Evolutionary conservation across 2,797 vertebrate genomes (phyloP).

Genomic region (Acipenser oxyrinchus): DNA sequence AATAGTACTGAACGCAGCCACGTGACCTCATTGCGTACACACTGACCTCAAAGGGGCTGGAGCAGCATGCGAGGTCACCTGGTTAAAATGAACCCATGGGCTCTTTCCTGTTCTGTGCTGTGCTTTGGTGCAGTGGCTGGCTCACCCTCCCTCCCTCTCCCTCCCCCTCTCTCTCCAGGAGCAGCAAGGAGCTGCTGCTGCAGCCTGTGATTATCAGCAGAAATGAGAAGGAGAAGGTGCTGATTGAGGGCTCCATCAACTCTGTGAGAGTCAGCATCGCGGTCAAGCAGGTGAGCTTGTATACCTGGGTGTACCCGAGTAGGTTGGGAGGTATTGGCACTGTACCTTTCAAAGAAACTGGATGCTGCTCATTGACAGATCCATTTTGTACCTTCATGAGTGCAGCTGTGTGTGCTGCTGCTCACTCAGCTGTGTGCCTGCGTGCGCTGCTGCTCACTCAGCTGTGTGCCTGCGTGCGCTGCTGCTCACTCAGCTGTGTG

Average conservation of each 20-base stretch:
- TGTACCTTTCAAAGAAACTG: background rate
- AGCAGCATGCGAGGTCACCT: too few species aligned
- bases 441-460: background rate
- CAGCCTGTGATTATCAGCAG: conserved; percentile 94
- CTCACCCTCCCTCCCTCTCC: background rate
- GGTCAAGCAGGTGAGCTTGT: conserved; percentile 83
- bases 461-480: too few species aligned
- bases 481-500: too few species aligned
- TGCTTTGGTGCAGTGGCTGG: background rate
- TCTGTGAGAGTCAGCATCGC: conserved; percentile 95
- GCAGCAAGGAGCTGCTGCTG: conserved; percentile 92
- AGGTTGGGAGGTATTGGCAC: background rate
- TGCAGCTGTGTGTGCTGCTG: background rate
- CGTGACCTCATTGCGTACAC: too few species aligned
- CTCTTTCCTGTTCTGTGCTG: background rate
- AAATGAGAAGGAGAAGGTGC: conserved; percentile 94
- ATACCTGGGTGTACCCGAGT: background rate
- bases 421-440: background rate
- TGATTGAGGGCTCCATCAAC: conserved; percentile 97
- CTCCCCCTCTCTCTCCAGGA: conserved; percentile 54
- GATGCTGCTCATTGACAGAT: too few species aligned
- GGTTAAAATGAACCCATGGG: background rate
- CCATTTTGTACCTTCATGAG: too few species aligned
- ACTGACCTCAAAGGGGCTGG: too few species aligned
- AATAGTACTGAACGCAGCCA: too few species aligned